Percentiles rank a stretch among this genome's conserved stretches.
These are phyloP conservation scores for Macropus fuliginosus DNA, from an alignment of 2,797 vertebrate genomes.

Conservation along the genomic window DNA sequence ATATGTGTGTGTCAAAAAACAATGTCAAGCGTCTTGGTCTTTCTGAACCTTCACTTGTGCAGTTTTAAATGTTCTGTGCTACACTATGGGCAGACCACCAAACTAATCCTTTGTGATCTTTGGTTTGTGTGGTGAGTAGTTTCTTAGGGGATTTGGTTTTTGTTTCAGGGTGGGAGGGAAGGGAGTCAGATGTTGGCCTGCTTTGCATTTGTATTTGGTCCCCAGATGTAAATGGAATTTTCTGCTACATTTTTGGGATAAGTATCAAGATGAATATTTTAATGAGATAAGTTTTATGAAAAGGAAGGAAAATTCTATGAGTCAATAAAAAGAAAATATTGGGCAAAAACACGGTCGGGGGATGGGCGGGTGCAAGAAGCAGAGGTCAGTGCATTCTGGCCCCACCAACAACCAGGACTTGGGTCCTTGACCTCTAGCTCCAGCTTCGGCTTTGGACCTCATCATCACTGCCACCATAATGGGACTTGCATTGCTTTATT, in stretches of 20 bases:
- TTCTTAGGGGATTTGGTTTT: neutral
- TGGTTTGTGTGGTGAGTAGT: neutral
- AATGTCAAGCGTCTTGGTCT: no score
- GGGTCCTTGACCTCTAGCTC: no score
- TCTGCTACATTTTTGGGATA: neutral
- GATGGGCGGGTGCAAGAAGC: no score
- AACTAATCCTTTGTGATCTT: neutral
- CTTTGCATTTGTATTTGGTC: neutral
- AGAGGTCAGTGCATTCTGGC: no score
- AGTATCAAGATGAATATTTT: neutral
- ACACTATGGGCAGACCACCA: conserved; percentile 50
- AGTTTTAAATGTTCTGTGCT: conserved; percentile 65
- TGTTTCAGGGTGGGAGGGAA: neutral
- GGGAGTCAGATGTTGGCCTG: neutral
- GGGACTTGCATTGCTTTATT: no score
- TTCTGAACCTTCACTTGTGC: conserved; percentile 20
- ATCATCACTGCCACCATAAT: no score
- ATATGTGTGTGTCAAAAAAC: no score
- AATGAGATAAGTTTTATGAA: neutral
- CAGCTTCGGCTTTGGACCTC: no score
- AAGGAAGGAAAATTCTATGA: neutral
- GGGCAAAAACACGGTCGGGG: no score
- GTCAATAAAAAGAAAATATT: neutral
- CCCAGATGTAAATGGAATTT: neutral
- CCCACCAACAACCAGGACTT: no score